phyloP scores from a whole-genome alignment of 2,797 vertebrate genomes.

The Brachyrhaphis roseni region DNA sequence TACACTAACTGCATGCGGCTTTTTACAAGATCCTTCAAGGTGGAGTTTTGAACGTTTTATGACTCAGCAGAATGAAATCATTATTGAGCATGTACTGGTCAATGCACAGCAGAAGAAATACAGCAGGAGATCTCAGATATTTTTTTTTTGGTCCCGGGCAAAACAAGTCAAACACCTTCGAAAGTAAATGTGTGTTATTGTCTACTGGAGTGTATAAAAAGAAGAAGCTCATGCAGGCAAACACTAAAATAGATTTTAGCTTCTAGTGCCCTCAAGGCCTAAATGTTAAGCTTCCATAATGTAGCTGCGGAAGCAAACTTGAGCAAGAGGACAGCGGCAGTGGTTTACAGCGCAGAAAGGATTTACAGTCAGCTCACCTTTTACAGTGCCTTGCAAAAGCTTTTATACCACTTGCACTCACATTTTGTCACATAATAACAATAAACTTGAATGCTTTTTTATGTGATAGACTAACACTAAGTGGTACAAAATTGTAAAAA shows the following conservation, averaged over 20 bases:
- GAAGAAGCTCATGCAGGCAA: slow-evolving; percentile 11
- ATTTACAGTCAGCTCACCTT: not conserved
- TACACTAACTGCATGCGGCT: not conserved
- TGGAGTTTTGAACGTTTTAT: not conserved
- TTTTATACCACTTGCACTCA: not conserved
- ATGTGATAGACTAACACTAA: not conserved
- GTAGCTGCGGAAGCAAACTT: slow-evolving; percentile 8
- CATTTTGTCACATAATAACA: not conserved
- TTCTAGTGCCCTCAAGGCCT: slow-evolving; percentile 18
- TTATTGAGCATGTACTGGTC: slow-evolving; percentile 1
- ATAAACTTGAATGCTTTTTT: not conserved
- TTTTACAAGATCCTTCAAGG: slow-evolving; percentile 8
- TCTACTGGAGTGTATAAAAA: slow-evolving; percentile 8
- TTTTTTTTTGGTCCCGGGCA: slow-evolving; percentile 44
- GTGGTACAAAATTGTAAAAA: not conserved
- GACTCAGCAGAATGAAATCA: not conserved
- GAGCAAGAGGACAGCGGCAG: slow-evolving; percentile 1
- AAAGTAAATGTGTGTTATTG: slow-evolving; percentile 4
- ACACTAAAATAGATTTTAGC: slow-evolving; percentile 23
- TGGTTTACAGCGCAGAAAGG: not conserved
- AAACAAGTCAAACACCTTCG: slow-evolving; percentile 46
- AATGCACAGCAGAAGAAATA: slow-evolving; percentile 25
- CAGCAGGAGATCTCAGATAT: slow-evolving; percentile 26
- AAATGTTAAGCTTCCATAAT: slow-evolving; percentile 10
- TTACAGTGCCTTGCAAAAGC: not conserved